Evolutionary conservation across 2,113 vertebrate genomes (phyloP).

Genomic region (Hippocampus abdominalis): DNA sequence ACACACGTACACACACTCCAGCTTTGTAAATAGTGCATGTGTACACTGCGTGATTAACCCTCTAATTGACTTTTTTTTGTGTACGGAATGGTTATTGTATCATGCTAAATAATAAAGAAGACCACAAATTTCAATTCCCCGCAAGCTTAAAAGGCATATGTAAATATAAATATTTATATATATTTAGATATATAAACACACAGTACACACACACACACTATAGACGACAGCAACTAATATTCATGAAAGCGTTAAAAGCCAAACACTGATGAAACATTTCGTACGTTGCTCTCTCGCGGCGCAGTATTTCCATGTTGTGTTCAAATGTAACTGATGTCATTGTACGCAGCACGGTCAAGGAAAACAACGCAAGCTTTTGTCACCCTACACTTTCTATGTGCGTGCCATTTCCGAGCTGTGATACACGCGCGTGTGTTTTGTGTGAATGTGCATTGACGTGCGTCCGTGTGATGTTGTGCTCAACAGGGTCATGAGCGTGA

Average conservation of each 20-base stretch:
- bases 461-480: slow-evolving; percentile 24
- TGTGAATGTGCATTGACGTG: not conserved
- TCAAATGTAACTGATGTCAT: slow-evolving; percentile 44
- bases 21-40: slow-evolving; percentile 75
- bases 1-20: slow-evolving; percentile 9
- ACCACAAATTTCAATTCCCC: slow-evolving; percentile 45
- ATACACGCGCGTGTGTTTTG: not conserved
- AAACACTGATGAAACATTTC: slow-evolving; percentile 47
- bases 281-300: slow-evolving; percentile 30
- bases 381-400: slow-evolving; percentile 20
- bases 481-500: slow-evolving; percentile 35
- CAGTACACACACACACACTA: slow-evolving; percentile 6
- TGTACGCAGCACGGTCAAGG: slow-evolving; percentile 58
- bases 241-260: slow-evolving; percentile 54
- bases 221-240: slow-evolving; percentile 49
- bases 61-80: slow-evolving; percentile 57
- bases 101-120: slow-evolving; percentile 45
- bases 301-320: slow-evolving; percentile 52
- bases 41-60: slow-evolving; percentile 46
- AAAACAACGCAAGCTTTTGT: slow-evolving; percentile 40
- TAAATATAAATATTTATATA: slow-evolving; percentile 4
- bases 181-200: not conserved
- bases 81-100: slow-evolving; percentile 56
- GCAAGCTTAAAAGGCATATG: slow-evolving; percentile 43
- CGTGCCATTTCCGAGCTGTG: not conserved